These are phyloP conservation scores for Heliothis peltigera DNA, from an alignment of 2,888 invertebrate species.

Conservation along the genomic window DNA sequence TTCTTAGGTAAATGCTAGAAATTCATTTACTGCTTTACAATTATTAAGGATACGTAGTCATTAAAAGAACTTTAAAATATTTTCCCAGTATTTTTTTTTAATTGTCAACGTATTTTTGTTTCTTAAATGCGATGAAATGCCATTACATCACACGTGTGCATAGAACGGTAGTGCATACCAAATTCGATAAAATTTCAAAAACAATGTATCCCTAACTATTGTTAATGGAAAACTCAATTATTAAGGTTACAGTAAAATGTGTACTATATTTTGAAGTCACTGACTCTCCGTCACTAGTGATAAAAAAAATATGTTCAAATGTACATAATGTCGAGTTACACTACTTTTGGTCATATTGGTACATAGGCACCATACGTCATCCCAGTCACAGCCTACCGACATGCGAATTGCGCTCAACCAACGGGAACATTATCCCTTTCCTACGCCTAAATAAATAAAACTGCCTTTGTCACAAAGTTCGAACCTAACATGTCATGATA, in stretches of 20 bases:
- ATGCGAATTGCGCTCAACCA: constrained; percentile 57
- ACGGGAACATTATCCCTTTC: constrained; percentile 37
- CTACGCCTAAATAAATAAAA: constrained; percentile 58
- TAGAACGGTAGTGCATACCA: not conserved
- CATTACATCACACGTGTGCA: not conserved
- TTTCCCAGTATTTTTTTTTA: constrained; percentile 5
- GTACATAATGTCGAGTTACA: constrained; percentile 16
- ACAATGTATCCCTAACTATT: not conserved
- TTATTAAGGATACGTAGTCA: constrained; percentile 14
- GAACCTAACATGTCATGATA: constrained; percentile 74
- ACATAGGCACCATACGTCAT: constrained; percentile 67
- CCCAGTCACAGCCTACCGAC: constrained; percentile 77
- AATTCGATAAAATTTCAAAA: constrained; percentile 3
- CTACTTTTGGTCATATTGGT: constrained; percentile 67
- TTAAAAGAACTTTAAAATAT: constrained; percentile 10
- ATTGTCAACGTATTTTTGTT: no score
- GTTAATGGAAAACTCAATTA: not conserved
- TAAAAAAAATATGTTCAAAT: constrained; percentile 10
- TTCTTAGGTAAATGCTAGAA: constrained; percentile 22
- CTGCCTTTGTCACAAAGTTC: constrained; percentile 27
- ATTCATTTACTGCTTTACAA: constrained; percentile 14
- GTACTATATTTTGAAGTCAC: constrained; percentile 3
- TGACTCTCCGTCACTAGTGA: not conserved
- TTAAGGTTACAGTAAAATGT: constrained; percentile 4
- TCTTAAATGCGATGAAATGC: constrained; percentile 42